phyloP scores from a whole-genome alignment of 2,113 vertebrate genomes.

The Ammodytes marinus region DNA sequence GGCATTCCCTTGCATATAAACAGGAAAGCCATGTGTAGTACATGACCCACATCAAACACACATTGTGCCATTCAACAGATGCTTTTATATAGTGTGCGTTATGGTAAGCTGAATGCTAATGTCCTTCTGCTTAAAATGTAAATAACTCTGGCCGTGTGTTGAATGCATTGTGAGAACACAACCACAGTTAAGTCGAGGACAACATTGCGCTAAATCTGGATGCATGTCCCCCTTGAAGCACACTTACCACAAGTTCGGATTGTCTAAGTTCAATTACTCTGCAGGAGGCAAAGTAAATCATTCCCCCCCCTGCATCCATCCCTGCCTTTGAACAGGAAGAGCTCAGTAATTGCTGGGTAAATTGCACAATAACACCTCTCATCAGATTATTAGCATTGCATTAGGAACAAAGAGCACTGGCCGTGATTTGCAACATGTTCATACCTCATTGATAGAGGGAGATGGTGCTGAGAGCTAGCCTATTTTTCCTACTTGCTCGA shows the following conservation, averaged over 20 bases:
- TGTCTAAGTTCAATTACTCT: neutral
- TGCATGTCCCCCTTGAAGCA: neutral
- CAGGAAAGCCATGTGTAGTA: neutral
- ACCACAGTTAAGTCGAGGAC: neutral
- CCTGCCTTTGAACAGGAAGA: constrained; percentile 33
- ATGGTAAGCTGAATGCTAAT: neutral
- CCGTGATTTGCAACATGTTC: neutral
- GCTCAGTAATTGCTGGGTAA: constrained; percentile 48
- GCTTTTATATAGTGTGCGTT: neutral
- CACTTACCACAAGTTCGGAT: neutral
- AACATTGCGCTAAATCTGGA: neutral
- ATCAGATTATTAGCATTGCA: constrained; percentile 58
- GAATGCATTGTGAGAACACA: neutral
- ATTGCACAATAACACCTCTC: constrained; percentile 39
- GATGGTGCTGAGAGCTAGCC: neutral
- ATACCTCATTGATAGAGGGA: neutral
- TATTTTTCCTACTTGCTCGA: constrained; percentile 6
- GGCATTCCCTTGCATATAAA: constrained; percentile 6
- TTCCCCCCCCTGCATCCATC: neutral
- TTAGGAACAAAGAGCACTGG: constrained; percentile 50
- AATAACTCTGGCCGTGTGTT: neutral
- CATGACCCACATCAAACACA: neutral
- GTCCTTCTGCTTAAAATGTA: constrained; percentile 6
- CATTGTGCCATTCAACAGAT: neutral
- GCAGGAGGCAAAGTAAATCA: neutral